These are phyloP conservation scores for Aporrectodea caliginosa DNA, from an alignment of 1,140 invertebrate species.

Conservation along the genomic window DNA sequence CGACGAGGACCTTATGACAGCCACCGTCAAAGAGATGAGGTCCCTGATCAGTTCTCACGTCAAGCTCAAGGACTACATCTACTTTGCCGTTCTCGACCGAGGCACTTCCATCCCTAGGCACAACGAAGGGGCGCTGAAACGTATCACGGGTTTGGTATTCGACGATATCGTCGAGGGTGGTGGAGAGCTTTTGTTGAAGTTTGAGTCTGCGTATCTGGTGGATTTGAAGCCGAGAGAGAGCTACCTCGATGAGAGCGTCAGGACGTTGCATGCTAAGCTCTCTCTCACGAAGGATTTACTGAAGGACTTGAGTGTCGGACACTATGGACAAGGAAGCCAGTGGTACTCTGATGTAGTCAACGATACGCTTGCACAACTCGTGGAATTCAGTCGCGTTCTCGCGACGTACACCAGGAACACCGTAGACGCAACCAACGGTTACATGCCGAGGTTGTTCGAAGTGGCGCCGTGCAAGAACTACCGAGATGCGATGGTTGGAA, in stretches of 20 bases:
- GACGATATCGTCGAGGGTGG: not conserved
- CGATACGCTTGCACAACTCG: constrained; percentile 4
- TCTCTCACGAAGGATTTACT: constrained; percentile 1
- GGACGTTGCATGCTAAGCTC: not conserved
- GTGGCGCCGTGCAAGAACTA: no score
- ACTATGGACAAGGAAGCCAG: not conserved
- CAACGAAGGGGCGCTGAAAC: not conserved
- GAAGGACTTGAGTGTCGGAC: not conserved
- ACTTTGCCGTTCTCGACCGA: constrained; percentile 1
- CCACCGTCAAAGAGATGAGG: not conserved
- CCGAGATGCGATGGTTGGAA: no score
- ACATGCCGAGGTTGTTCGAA: no score
- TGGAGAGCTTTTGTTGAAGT: not conserved
- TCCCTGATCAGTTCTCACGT: not conserved
- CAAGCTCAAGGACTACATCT: constrained; percentile 11
- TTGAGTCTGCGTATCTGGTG: not conserved
- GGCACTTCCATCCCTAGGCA: not conserved
- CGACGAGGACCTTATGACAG: not conserved
- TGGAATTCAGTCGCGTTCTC: no score
- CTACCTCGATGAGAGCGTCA: not conserved
- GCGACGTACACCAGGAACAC: no score
- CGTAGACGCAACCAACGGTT: no score
- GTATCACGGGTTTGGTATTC: not conserved
- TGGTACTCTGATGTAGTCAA: constrained; percentile 8
- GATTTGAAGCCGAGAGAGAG: not conserved